These are phyloP conservation scores for Semnopithecus entellus DNA, from an alignment of 2,113 vertebrate species.

Conservation along the genomic window DNA sequence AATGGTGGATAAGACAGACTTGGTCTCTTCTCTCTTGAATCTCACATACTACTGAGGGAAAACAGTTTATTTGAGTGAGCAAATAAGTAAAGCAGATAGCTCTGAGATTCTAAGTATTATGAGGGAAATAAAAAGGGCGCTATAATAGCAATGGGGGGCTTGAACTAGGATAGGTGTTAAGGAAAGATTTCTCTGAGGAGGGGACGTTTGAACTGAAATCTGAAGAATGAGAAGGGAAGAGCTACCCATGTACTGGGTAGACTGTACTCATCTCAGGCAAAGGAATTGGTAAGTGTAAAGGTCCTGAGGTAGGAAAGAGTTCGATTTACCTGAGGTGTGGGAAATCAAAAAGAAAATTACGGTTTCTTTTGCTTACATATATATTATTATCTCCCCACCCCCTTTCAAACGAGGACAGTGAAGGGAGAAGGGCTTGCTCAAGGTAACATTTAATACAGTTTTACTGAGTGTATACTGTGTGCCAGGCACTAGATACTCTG, in stretches of 20 bases:
- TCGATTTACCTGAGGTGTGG: background rate
- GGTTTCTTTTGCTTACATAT: background rate
- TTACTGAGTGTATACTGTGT: background rate
- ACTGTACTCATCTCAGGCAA: background rate
- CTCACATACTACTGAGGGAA: background rate
- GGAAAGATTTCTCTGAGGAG: background rate
- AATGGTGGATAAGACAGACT: background rate
- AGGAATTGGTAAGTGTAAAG: background rate
- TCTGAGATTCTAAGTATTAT: background rate
- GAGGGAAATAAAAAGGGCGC: background rate
- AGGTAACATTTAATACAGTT: background rate
- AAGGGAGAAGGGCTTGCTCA: background rate
- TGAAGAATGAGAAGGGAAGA: background rate
- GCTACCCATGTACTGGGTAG: background rate
- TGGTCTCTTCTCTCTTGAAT: background rate
- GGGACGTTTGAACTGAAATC: background rate
- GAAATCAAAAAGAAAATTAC: background rate
- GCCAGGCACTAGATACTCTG: too few relatives aligned
- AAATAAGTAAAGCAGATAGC: background rate
- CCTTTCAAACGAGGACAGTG: background rate
- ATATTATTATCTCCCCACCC: background rate
- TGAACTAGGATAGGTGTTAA: background rate
- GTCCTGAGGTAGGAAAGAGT: background rate
- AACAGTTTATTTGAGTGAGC: background rate
- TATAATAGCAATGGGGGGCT: background rate